These are phyloP conservation scores for Habropoda laboriosa DNA, from an alignment of 1,140 invertebrate genomes.

Conservation along the genomic window DNA sequence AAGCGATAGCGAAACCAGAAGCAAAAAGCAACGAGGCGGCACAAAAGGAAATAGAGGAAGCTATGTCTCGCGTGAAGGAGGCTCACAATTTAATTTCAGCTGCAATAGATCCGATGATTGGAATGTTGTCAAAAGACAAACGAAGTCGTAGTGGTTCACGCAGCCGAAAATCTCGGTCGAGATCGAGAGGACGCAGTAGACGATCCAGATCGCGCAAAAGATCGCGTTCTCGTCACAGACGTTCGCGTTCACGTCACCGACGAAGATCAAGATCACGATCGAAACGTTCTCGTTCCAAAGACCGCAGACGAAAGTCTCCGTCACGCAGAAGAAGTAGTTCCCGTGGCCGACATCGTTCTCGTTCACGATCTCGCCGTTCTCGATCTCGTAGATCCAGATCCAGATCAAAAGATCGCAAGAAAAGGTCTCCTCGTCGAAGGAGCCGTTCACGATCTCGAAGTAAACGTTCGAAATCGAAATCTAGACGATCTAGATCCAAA, in stretches of 20 bases:
- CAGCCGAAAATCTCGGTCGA: slow-evolving; percentile 84
- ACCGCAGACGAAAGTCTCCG: slow-evolving; percentile 77
- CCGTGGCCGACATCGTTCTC: slow-evolving; percentile 75
- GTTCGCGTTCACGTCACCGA: slow-evolving; percentile 80
- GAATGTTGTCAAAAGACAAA: slow-evolving; percentile 92
- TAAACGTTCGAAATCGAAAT: slow-evolving; percentile 81
- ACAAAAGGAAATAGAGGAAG: slow-evolving; percentile 97
- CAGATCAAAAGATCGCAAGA: slow-evolving; percentile 79
- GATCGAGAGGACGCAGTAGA: slow-evolving; percentile 83
- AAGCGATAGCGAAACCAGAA: slow-evolving; percentile 95
- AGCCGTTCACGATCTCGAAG: slow-evolving; percentile 81
- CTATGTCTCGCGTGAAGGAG: slow-evolving; percentile 97
- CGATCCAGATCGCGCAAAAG: slow-evolving; percentile 82
- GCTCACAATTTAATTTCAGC: slow-evolving; percentile 96
- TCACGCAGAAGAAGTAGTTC: slow-evolving; percentile 78
- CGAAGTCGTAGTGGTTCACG: slow-evolving; percentile 85
- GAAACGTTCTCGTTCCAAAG: slow-evolving; percentile 82
- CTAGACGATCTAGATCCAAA: slow-evolving; percentile 77
- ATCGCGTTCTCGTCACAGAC: slow-evolving; percentile 84
- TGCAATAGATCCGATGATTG: slow-evolving; percentile 94
- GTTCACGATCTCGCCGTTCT: slow-evolving; percentile 76
- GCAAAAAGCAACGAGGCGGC: slow-evolving; percentile 97
- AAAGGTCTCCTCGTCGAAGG: slow-evolving; percentile 76
- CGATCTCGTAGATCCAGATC: slow-evolving; percentile 83
- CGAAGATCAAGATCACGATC: slow-evolving; percentile 80